Conservation (phyloP, 1,140 invertebrate species). For the Drosophila hydei region DNA sequence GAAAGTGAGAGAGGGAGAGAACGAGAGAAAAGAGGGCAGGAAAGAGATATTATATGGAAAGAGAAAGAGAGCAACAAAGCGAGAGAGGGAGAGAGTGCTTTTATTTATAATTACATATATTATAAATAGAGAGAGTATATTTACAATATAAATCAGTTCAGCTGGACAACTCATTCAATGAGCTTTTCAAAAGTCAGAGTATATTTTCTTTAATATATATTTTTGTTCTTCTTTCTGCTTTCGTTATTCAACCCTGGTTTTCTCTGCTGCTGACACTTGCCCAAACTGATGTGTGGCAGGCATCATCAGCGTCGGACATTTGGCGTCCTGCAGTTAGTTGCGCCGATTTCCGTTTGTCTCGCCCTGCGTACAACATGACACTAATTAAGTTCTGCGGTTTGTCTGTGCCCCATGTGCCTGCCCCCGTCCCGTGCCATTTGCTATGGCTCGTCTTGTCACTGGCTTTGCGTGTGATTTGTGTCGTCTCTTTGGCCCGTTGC, state of each 20-base stretch:
- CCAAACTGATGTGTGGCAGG: slow-evolving; percentile 55
- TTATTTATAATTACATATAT: too few species aligned
- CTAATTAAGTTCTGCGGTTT: slow-evolving; percentile 78
- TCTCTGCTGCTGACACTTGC: slow-evolving; percentile 34
- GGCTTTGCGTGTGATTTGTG: slow-evolving; percentile 73
- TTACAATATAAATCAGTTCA: too few species aligned
- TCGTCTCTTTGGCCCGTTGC: slow-evolving; percentile 58
- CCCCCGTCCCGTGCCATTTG: neutral
- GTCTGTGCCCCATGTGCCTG: slow-evolving; percentile 2
- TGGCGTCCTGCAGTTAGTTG: slow-evolving; percentile 67
- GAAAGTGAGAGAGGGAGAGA: too few species aligned
- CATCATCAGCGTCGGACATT: slow-evolving; percentile 37
- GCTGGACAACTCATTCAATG: too few species aligned
- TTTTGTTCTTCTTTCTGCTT: neutral
- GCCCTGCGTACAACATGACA: slow-evolving; percentile 71
- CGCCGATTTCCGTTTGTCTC: slow-evolving; percentile 73
- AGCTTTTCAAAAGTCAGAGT: neutral
- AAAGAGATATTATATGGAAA: too few species aligned
- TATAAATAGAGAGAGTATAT: too few species aligned
- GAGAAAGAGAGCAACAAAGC: too few species aligned
- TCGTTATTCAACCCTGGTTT: slow-evolving; percentile 22
- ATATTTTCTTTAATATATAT: neutral
- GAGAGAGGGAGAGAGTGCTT: too few species aligned
- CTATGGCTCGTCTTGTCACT: slow-evolving; percentile 26
- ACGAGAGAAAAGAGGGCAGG: too few species aligned